Evolutionary conservation across 1,140 invertebrate species (phyloP).

Genomic region (Eumeta japonica): DNA sequence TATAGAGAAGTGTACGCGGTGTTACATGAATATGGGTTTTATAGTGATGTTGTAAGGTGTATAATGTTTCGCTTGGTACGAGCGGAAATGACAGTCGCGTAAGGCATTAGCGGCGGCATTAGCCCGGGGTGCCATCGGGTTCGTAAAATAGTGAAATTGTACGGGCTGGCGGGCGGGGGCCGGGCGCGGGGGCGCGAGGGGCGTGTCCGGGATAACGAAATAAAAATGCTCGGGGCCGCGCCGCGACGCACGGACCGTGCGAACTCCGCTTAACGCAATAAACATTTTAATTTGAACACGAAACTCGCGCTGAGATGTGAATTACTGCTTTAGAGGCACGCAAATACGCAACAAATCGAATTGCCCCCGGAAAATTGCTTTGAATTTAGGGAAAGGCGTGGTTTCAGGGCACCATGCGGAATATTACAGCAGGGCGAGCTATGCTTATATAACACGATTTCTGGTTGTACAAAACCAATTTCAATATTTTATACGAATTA

Average conservation of each 20-base stretch:
- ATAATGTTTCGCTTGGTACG: conserved; percentile 9
- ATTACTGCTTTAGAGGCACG: conserved; percentile 37
- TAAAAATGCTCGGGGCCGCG: conserved; percentile 32
- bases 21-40: conserved; percentile 21
- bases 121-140: conserved; percentile 33
- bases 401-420: no score
- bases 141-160: conserved; percentile 32
- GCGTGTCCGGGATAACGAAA: conserved; percentile 47
- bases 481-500: no score
- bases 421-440: no score
- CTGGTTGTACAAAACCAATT: no score
- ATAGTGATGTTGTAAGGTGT: conserved; percentile 16
- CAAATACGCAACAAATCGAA: conserved; percentile 33
- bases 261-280: conserved; percentile 52
- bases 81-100: conserved; percentile 43
- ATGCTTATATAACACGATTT: no score
- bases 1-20: conserved; percentile 15
- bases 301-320: conserved; percentile 52
- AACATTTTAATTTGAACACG: conserved; percentile 56
- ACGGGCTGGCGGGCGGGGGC: conserved; percentile 16
- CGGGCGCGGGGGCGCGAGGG: conserved; percentile 23
- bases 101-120: conserved; percentile 37
- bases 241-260: conserved; percentile 33
- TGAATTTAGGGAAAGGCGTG: no score
- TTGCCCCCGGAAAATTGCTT: no score